These are phyloP conservation scores for Orchestes rusci DNA, from an alignment of 2,888 invertebrate genomes.

Conservation along the genomic window DNA sequence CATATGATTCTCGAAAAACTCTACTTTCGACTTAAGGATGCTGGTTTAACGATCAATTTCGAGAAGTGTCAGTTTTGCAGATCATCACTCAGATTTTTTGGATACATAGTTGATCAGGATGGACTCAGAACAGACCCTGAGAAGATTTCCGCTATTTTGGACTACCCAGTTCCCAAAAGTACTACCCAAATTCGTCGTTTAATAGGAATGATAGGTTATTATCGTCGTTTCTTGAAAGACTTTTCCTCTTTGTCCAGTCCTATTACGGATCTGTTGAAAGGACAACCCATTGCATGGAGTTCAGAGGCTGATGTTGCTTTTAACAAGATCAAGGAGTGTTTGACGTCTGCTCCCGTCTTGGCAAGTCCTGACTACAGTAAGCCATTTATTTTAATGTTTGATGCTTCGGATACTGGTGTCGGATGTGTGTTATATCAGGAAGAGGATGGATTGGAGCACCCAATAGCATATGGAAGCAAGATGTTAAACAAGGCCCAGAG, in stretches of 20 bases:
- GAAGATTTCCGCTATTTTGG: too few species aligned
- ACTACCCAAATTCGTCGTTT: too few species aligned
- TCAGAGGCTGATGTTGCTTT: slow-evolving; percentile 13
- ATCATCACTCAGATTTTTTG: slow-evolving; percentile 9
- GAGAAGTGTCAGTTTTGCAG: slow-evolving; percentile 15
- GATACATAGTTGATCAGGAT: slow-evolving; percentile 7
- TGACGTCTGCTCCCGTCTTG: too few species aligned
- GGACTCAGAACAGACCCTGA: slow-evolving; percentile 6
- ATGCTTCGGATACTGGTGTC: too few species aligned
- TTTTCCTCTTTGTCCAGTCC: not conserved
- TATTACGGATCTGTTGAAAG: too few species aligned
- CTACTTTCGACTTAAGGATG: slow-evolving; percentile 13
- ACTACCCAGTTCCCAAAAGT: too few species aligned
- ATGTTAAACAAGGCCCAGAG: too few species aligned
- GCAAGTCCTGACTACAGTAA: slow-evolving; percentile 1
- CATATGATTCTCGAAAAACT: slow-evolving; percentile 14
- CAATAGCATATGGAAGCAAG: too few species aligned
- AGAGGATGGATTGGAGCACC: slow-evolving; percentile 1
- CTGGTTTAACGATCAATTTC: too few species aligned
- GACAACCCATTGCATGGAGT: slow-evolving; percentile 15
- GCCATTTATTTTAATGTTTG: slow-evolving; percentile 2
- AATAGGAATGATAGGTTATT: slow-evolving; percentile 2
- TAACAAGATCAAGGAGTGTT: too few species aligned
- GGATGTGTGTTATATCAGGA: slow-evolving; percentile 1
- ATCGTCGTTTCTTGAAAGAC: not conserved